Evolutionary conservation across 2,113 vertebrate species (phyloP), one percentile per base, ranked within the genome.

Genomic region (Andinoacara biseriatus): DNA sequence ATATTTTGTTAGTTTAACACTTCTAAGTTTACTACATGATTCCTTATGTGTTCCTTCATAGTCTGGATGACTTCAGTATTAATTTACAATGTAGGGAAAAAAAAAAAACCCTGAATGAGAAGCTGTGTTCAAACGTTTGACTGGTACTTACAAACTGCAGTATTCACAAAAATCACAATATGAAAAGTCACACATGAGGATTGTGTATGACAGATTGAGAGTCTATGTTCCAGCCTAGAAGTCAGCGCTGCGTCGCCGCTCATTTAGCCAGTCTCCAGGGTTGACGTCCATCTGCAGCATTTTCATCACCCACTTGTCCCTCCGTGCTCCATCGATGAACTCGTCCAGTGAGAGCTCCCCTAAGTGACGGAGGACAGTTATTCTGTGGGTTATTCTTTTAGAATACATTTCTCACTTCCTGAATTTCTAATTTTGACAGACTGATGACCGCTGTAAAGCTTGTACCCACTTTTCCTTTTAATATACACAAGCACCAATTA

Each of bases 291-390:
- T 96, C 86, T 98, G 97, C 74, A 99, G 85, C 98, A 98, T 99
- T 95, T 97, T 98, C 98, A 99, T 97, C 92, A 98, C 97, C 98
- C 98, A 99, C 91, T 97, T 96, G 94, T 99, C 98, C 13, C 95
- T 96, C 58, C 96, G 95, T 60, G 97, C 97, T 1, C 98, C 98
- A 2, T 98, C 97, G 0, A 98, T 90, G 90, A 99, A 98, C 91
- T 99, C 97, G 0, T 97, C 96, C 87, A 99, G 92, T 3, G 97
- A 99, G 22, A 99, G 83, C 93, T 98, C 97, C 61, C 98, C 98
- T 98, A 83, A 8, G 60, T 59, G 69, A 81, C 80, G 38, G 18
- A 20, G 7, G 0, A 82, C 31, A 87, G 52, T 85, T 29, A 83
- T 31, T 81, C 17, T 38, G 9, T 31, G 22, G 6, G 26, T 61